Evolutionary conservation across 2,113 vertebrate species (phyloP), one percentile per base, ranked within the genome.

Genomic region (Corythornis vintsioides): DNA sequence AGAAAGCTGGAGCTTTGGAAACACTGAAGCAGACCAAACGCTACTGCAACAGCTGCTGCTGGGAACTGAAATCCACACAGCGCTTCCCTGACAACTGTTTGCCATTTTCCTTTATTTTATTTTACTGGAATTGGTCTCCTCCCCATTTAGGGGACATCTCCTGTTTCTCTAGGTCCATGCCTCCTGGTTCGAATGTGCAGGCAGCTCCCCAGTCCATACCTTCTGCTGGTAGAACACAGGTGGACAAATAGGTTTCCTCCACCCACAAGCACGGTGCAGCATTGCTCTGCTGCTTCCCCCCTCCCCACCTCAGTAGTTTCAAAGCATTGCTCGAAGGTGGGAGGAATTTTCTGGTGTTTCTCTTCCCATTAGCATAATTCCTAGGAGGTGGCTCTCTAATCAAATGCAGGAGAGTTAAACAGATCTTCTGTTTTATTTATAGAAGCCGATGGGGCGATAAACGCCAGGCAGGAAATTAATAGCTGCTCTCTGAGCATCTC

Each of bases 1-100:
- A 97, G 93, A 93, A 96, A 92, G 92, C n/a, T 60, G 53, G 64
- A 71, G 50, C 94, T 97, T 93, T 96, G 96, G 96, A 96, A 97
- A 96, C 89, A 93, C 69, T 10, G 31, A 96, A 90, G 90, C 92
- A 92, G 69, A 88, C 29, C 79, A 89, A 96, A 91, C 63, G 60
- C 88, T 88, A 70, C 24, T 71, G 80, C 71, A 83, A 97, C 97
- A 97, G 97, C 96, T 97, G 97, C 91, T 2, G 2, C 50, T 53
- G 73, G 92, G 94, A 94, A 60, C 76, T 75, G 74, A 83, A 89
- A 94, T 84, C 90, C 85, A 95, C 70, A 66, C 6, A 88, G 82
- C 11, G 78, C 88, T 89, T 82, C 78, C 89, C 90, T 66, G 88
- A 86, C 92, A 97, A 96, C 89, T 95, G 92, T 35, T 64, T 72